Evolutionary conservation across 2,888 invertebrate genomes (phyloP).

Genomic region (Drosophila longiperda): DNA sequence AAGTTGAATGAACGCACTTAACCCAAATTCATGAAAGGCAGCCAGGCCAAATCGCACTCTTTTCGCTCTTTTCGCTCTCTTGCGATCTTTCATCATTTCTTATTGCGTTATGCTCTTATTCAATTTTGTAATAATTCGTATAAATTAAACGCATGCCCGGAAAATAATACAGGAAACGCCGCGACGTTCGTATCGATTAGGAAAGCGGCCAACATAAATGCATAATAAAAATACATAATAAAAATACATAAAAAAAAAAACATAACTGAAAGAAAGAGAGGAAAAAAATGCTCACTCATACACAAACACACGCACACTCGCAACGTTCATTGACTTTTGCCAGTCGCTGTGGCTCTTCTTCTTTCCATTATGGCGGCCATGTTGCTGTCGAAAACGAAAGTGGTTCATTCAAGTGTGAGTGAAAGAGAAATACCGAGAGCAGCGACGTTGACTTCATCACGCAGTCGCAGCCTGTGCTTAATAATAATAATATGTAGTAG

Average conservation of each 20-base stretch:
- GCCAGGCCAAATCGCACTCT: conserved; percentile 31
- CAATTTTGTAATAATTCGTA: conserved; percentile 76
- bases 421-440: conserved; percentile 15
- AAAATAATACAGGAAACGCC: conserved; percentile 71
- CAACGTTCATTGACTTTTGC: conserved; percentile 75
- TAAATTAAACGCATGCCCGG: conserved; percentile 65
- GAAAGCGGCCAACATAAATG: conserved; percentile 58
- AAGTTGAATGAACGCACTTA: conserved; percentile 85
- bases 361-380: conserved; percentile 49
- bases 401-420: conserved; percentile 51
- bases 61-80: conserved; percentile 1
- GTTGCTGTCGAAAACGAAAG: conserved; percentile 75
- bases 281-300: neutral
- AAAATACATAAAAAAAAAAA: neutral
- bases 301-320: conserved; percentile 4
- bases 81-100: conserved; percentile 15
- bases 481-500: conserved; percentile 17
- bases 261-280: conserved; percentile 5
- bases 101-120: conserved; percentile 47
- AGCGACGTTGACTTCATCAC: conserved; percentile 34
- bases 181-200: conserved; percentile 57
- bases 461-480: conserved; percentile 64
- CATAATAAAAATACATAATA: conserved; percentile 23
- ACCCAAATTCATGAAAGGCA: conserved; percentile 80
- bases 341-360: conserved; percentile 30